Evolutionary conservation across 2,797 vertebrate species (phyloP).

Genomic region (Chelidonichthys spinosus): DNA sequence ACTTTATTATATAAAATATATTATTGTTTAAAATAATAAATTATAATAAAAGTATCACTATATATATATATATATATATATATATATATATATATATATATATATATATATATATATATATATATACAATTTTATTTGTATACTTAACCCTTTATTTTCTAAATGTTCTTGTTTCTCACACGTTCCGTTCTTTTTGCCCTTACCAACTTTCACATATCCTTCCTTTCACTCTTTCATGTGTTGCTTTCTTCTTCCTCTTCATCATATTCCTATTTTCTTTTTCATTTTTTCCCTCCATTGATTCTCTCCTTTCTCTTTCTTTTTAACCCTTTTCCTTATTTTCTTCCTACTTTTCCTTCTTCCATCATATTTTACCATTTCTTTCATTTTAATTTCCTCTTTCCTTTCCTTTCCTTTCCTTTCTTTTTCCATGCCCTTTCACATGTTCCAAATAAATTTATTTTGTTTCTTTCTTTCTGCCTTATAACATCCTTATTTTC

Average conservation of each 20-base stretch:
- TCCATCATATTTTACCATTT: too few species aligned
- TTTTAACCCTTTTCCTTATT: constrained; percentile 4
- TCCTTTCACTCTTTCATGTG: not conserved
- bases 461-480: not conserved
- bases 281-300: constrained; percentile 13
- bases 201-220: not conserved
- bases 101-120: too few species aligned
- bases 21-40: too few species aligned
- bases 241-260: not conserved
- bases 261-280: not conserved
- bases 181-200: not conserved
- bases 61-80: too few species aligned
- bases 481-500: accelerated
- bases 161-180: too few species aligned
- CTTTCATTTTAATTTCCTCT: not conserved
- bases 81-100: too few species aligned
- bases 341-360: not conserved
- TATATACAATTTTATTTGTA: too few species aligned
- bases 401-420: not conserved
- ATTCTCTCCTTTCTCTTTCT: not conserved
- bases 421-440: not conserved
- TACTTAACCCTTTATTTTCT: too few species aligned
- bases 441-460: not conserved
- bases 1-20: too few species aligned
- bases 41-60: too few species aligned